phyloP scores from a whole-genome alignment of 2,113 vertebrate species.

The Acrocephalus arundinaceus region DNA sequence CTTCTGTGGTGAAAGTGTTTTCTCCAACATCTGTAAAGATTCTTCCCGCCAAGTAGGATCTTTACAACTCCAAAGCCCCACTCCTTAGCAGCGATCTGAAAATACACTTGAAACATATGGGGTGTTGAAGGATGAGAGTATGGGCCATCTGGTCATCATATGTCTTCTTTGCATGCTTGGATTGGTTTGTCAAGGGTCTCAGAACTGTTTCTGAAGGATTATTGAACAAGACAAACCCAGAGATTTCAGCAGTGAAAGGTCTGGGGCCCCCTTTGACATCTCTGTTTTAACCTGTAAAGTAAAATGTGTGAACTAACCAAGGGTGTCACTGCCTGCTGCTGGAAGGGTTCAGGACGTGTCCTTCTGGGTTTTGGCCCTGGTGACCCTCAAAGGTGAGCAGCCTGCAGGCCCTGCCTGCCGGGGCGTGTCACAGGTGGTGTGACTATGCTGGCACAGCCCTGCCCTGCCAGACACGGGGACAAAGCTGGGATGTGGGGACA shows the following conservation, averaged over 20 bases:
- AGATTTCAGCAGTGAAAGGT: neutral
- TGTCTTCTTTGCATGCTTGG: neutral
- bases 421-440: rapidly evolving
- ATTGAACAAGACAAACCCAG: neutral
- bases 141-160: conserved; percentile 49
- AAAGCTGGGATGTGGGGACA: neutral
- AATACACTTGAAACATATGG: conserved; percentile 9
- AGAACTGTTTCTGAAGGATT: neutral
- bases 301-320: neutral
- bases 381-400: rapidly evolving
- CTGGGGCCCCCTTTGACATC: neutral
- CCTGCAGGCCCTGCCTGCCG: rapidly evolving
- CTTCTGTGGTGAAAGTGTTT: neutral
- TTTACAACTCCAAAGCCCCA: neutral
- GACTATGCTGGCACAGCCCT: rapidly evolving
- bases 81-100: neutral
- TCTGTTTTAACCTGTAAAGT: neutral
- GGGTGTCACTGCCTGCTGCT: neutral
- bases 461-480: neutral
- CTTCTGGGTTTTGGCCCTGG: neutral
- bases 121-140: neutral
- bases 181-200: conserved; percentile 12
- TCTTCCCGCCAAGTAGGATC: neutral
- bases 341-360: neutral
- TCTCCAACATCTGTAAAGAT: conserved; percentile 7